A percentile compares a stretch with the other conserved stretches of the same genome.
Conservation (phyloP, 2,797 vertebrate species). For the Podarcis lilfordi region DNA sequence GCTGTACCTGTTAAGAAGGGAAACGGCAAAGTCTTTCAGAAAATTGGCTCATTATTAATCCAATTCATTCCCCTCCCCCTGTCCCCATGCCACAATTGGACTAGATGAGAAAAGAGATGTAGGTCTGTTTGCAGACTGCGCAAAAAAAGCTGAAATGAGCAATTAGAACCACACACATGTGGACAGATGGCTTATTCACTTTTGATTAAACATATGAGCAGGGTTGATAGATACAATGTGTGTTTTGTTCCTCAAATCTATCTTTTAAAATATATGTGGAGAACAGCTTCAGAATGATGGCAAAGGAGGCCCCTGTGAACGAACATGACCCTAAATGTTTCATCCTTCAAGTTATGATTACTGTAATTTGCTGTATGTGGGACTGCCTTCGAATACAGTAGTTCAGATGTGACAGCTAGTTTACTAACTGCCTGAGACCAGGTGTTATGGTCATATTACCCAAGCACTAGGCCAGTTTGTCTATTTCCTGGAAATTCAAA, state of each 20-base stretch:
- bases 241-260: background rate
- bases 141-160: conserved; percentile 9
- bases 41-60: conserved; percentile 20
- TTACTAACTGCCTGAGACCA: background rate
- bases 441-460: background rate
- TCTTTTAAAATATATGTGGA: background rate
- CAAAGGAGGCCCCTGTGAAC: background rate
- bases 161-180: background rate
- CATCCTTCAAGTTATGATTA: background rate
- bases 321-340: background rate
- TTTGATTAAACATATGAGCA: background rate
- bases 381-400: background rate
- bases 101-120: conserved; percentile 11
- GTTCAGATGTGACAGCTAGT: background rate
- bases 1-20: conserved; percentile 33
- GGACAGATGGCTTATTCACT: conserved; percentile 24
- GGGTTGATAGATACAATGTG: rapidly evolving
- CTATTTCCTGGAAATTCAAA: background rate
- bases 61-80: conserved; percentile 14
- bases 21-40: background rate
- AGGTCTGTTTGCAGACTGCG: conserved; percentile 9
- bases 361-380: background rate
- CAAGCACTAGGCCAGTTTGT: background rate
- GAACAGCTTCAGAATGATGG: background rate
- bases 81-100: background rate